These are phyloP conservation scores for Leucophenga maculata DNA, from an alignment of 2,888 invertebrate species.

Conservation along the genomic window DNA sequence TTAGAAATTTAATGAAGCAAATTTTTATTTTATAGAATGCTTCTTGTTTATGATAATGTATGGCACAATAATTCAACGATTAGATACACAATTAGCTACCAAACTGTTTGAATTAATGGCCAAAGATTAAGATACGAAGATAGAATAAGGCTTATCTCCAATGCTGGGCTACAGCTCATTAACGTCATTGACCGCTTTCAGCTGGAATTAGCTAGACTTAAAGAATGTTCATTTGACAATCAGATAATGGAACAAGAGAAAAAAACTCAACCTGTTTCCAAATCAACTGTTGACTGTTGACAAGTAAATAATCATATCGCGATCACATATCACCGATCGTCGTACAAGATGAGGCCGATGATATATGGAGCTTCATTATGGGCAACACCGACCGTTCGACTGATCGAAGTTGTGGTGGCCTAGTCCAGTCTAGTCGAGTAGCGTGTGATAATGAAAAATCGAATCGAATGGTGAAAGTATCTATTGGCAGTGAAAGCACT, in stretches of 20 bases:
- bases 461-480: neutral
- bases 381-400: neutral
- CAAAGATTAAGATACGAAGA: too few species aligned
- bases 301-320: conserved; percentile 21
- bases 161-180: conserved; percentile 1
- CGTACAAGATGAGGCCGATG: neutral
- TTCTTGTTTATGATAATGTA: too few species aligned
- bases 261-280: conserved; percentile 4
- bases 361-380: conserved; percentile 19
- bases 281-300: conserved; percentile 3
- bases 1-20: conserved; percentile 1
- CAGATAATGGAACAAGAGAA: neutral
- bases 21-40: too few species aligned
- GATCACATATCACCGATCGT: neutral
- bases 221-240: conserved; percentile 8
- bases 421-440: neutral
- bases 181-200: neutral
- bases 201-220: neutral
- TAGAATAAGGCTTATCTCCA: too few species aligned
- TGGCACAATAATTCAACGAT: too few species aligned
- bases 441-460: neutral
- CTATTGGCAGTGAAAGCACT: neutral
- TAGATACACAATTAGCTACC: too few species aligned
- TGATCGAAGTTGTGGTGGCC: too few species aligned
- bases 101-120: too few species aligned